A percentile compares a stretch with the other conserved stretches of the same genome.
phyloP scores from a whole-genome alignment of 2,888 invertebrate genomes.

The Amphimallon solstitiale region DNA sequence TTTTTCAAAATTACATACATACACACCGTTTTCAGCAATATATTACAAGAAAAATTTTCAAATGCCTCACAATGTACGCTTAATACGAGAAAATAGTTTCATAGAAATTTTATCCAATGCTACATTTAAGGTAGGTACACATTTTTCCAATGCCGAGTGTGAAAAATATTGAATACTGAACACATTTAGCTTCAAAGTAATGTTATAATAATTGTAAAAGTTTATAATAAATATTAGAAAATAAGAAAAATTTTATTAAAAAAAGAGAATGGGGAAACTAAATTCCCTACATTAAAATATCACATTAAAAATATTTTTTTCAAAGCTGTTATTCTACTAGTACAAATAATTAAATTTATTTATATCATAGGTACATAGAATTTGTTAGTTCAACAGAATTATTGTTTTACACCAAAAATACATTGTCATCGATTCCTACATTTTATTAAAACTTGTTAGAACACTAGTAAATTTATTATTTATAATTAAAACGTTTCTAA shows the following conservation, averaged over 20 bases:
- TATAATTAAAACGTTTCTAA: background rate
- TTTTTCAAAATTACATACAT: background rate
- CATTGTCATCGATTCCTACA: conserved; percentile 14
- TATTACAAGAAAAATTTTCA: conserved; percentile 9
- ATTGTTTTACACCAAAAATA: background rate
- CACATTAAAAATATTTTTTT: background rate
- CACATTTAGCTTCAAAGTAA: background rate
- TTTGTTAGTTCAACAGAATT: background rate
- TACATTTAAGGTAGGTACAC: no score
- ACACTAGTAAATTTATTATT: background rate
- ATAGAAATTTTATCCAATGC: no score
- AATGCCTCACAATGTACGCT: background rate
- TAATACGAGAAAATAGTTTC: no score
- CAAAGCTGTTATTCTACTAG: background rate
- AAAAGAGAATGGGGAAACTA: background rate
- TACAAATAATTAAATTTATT: background rate
- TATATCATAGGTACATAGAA: background rate
- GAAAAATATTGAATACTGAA: no score
- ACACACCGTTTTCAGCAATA: background rate
- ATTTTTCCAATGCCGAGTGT: no score
- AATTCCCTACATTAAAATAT: background rate
- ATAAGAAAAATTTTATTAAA: background rate
- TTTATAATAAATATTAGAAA: background rate
- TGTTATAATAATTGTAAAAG: background rate
- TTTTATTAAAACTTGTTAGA: background rate